A percentile compares a stretch with the other conserved stretches of the same genome.
Conservation (phyloP, 2,113 vertebrate genomes). For the Crypturellus undulatus region DNA sequence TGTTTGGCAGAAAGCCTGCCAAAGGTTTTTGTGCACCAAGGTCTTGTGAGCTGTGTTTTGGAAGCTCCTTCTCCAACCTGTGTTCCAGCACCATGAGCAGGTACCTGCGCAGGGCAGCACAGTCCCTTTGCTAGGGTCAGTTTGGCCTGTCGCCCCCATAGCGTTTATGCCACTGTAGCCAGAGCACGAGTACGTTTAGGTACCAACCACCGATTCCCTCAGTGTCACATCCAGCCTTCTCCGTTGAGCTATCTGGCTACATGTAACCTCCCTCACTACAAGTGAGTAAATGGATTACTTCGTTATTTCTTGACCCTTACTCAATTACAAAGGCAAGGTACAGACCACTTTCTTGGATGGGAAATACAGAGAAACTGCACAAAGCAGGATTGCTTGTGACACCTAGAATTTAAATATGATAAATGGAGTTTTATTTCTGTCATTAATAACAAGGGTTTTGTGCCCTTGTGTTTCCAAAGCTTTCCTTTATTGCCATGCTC, state of each 20-base stretch:
- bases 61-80: fast-evolving
- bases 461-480: not conserved
- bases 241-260: not conserved
- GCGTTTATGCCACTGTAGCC: fast-evolving
- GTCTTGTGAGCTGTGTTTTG: not conserved
- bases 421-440: not conserved
- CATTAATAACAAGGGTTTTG: not conserved
- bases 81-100: fast-evolving
- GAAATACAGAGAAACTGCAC: not conserved
- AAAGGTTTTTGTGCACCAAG: fast-evolving
- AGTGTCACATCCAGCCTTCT: fast-evolving
- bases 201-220: no score
- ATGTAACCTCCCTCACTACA: fast-evolving
- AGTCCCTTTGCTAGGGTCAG: fast-evolving
- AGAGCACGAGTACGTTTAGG: fast-evolving
- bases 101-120: fast-evolving
- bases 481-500: not conserved
- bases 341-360: not conserved
- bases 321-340: not conserved
- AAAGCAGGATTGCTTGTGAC: not conserved
- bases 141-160: fast-evolving
- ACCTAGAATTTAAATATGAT: not conserved
- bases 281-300: not conserved
- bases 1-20: not conserved
- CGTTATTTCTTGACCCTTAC: not conserved